Conservation (phyloP, 2,888 invertebrate genomes). For the Dorcus parallelipipedus region DNA sequence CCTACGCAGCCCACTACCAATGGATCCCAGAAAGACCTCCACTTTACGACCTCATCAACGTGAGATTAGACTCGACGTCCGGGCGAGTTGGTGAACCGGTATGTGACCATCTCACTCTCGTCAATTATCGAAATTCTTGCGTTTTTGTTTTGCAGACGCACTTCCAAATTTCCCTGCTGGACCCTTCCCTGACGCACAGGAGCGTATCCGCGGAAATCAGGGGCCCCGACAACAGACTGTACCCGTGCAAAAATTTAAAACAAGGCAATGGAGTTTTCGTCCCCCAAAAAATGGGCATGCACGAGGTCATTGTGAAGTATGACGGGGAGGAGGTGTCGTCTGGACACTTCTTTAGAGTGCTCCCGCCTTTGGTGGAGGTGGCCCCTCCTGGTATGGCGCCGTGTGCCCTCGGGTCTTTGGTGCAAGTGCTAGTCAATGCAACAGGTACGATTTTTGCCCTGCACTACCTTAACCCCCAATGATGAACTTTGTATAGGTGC, state of each 20-base stretch:
- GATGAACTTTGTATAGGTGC: conserved; percentile 55
- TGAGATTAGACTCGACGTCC: conserved; percentile 78
- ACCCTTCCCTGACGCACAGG: conserved; percentile 47
- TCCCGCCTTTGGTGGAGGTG: conserved; percentile 83
- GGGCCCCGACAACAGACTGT: conserved; percentile 45
- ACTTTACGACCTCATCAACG: conserved; percentile 75
- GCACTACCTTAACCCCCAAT: not conserved
- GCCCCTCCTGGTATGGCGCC: conserved; percentile 92
- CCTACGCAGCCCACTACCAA: conserved; percentile 89
- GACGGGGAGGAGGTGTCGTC: conserved; percentile 54
- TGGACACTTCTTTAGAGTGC: conserved; percentile 77
- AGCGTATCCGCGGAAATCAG: conserved; percentile 42
- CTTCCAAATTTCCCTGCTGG: conserved; percentile 72
- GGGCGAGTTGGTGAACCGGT: conserved; percentile 85
- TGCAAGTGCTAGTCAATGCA: conserved; percentile 89
- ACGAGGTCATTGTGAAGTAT: conserved; percentile 66
- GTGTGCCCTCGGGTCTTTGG: conserved; percentile 90
- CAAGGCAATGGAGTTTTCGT: conserved; percentile 82
- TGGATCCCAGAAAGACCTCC: conserved; percentile 84
- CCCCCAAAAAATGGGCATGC: conserved; percentile 90
- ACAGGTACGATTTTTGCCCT: conserved; percentile 48
- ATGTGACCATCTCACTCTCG: conserved; percentile 37
- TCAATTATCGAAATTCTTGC: not conserved
- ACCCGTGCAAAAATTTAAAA: conserved; percentile 46
- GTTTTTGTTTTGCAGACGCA: conserved; percentile 59